phyloP scores from a whole-genome alignment of 2,888 invertebrate species.

The Drosophila aldrichi region DNA sequence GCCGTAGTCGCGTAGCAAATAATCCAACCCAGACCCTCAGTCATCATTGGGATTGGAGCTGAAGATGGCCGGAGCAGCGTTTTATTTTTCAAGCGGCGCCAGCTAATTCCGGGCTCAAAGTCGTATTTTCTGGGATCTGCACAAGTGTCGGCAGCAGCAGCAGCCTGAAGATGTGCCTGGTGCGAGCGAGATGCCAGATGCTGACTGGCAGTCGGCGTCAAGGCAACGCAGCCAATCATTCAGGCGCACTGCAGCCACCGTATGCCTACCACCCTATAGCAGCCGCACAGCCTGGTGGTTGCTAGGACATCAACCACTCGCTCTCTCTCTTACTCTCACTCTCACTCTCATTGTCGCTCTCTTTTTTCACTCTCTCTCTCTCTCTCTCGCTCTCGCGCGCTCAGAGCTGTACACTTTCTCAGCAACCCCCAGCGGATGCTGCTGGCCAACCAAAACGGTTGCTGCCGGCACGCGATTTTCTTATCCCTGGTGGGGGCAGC shows the following conservation, averaged over 20 bases:
- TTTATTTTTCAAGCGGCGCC: constrained; percentile 64
- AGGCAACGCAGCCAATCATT: constrained; percentile 78
- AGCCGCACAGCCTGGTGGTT: constrained; percentile 56
- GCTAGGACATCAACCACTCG: constrained; percentile 53
- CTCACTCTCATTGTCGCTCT: neutral
- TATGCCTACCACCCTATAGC: constrained; percentile 54
- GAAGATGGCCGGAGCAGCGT: constrained; percentile 28
- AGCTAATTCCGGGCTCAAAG: constrained; percentile 83
- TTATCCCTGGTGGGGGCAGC: neutral
- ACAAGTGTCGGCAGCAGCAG: constrained; percentile 60
- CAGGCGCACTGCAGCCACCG: constrained; percentile 61
- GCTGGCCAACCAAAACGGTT: constrained; percentile 78
- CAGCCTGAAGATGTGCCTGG: constrained; percentile 35
- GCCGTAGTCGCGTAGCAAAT: constrained; percentile 61
- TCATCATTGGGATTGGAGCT: constrained; percentile 7
- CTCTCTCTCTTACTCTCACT: constrained; percentile 36
- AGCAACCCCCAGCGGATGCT: constrained; percentile 70
- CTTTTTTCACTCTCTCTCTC: neutral
- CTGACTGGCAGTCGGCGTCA: constrained; percentile 54
- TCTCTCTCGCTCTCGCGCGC: neutral
- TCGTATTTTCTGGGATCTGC: constrained; percentile 77
- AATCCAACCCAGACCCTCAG: constrained; percentile 68
- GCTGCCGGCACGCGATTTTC: constrained; percentile 64
- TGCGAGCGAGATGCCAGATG: constrained; percentile 60
- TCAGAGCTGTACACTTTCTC: constrained; percentile 9